A percentile compares a stretch with the other conserved stretches of the same genome.
These are phyloP conservation scores for Barbus barbus DNA, from an alignment of 2,113 vertebrate species.

Conservation along the genomic window DNA sequence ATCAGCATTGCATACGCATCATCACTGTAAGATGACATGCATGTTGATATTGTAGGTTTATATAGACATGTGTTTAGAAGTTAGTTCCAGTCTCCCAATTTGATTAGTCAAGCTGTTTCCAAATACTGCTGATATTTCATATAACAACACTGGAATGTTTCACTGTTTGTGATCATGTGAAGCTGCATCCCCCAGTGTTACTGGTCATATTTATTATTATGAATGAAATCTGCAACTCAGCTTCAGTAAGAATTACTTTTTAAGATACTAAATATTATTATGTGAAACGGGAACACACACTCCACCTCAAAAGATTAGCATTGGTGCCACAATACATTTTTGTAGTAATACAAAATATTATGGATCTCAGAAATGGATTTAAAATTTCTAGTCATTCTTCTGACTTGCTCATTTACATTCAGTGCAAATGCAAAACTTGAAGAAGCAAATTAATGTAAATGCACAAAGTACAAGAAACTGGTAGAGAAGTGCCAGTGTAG, in stretches of 20 bases:
- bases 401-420: neutral
- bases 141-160: neutral
- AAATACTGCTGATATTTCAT: neutral
- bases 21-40: neutral
- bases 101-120: neutral
- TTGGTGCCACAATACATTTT: neutral
- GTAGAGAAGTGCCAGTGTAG: neutral
- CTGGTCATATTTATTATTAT: neutral
- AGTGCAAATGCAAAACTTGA: neutral
- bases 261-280: neutral
- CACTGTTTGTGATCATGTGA: neutral
- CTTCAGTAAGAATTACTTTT: too few species aligned
- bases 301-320: neutral
- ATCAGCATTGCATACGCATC: neutral
- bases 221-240: neutral
- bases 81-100: neutral
- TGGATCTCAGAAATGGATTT: neutral
- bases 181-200: neutral
- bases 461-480: neutral
- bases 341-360: neutral
- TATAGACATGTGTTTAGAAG: neutral
- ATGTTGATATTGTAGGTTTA: neutral
- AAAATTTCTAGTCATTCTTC: neutral
- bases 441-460: neutral
- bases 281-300: neutral